These are phyloP conservation scores for Centrocercus urophasianus DNA, from an alignment of 2,113 vertebrate species.

Conservation along the genomic window DNA sequence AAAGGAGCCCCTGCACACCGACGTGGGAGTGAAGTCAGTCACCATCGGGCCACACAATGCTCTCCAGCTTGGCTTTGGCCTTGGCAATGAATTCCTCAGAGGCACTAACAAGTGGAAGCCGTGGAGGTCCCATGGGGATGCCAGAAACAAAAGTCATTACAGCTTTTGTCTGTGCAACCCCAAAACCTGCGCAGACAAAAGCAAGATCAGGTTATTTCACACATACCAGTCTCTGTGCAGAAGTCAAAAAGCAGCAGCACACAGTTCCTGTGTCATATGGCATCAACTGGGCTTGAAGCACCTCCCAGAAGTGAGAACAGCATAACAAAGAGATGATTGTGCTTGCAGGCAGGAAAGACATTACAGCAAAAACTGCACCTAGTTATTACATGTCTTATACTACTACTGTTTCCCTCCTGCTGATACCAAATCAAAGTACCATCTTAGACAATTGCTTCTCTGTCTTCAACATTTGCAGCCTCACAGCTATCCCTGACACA, in stretches of 20 bases:
- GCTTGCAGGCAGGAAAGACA: not conserved
- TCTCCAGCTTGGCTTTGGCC: constrained; percentile 79
- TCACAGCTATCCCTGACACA: not conserved
- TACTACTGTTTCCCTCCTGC: not conserved
- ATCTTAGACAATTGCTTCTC: not conserved
- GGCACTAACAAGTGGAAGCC: constrained; percentile 83
- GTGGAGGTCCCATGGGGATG: constrained; percentile 91
- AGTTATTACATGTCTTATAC: not conserved
- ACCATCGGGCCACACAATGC: constrained; percentile 46
- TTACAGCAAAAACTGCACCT: not conserved
- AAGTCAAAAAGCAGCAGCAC: not conserved
- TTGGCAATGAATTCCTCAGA: constrained; percentile 45
- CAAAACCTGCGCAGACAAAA: constrained; percentile 83
- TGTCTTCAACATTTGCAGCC: not conserved
- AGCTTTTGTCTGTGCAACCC: constrained; percentile 91
- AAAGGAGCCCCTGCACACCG: not conserved
- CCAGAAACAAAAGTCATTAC: constrained; percentile 89
- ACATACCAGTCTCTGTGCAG: not conserved
- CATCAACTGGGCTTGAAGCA: not conserved
- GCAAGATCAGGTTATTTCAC: not conserved
- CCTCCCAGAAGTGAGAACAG: not conserved
- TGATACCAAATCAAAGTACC: not conserved
- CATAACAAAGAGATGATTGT: not conserved
- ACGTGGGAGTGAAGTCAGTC: not conserved
- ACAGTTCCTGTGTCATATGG: not conserved